These are phyloP conservation scores for Nomada lathburiana DNA, from an alignment of 2,888 invertebrate genomes.

Conservation along the genomic window DNA sequence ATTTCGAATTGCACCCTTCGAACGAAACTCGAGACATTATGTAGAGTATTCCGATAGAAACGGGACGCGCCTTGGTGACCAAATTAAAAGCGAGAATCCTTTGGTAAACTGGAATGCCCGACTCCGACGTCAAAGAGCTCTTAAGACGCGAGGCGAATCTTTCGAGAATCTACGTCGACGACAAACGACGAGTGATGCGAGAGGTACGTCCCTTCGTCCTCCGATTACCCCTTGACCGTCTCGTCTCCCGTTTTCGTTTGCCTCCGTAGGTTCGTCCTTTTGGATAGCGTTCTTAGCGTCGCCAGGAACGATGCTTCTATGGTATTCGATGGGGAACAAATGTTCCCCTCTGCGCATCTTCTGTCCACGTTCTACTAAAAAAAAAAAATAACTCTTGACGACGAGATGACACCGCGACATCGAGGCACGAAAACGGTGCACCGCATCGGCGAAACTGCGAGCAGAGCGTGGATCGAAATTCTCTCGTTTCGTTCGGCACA, in stretches of 20 bases:
- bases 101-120: conserved; percentile 12
- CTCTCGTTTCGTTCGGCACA: no score
- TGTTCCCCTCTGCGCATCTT: not conserved
- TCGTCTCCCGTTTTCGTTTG: not conserved
- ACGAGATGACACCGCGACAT: no score
- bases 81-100: conserved; percentile 6
- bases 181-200: conserved; percentile 35
- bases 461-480: not conserved
- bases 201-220: not conserved
- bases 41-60: not conserved
- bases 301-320: not conserved
- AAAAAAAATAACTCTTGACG: no score
- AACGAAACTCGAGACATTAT: conserved; percentile 5
- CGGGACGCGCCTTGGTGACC: not conserved
- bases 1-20: not conserved
- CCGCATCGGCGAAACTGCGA: no score
- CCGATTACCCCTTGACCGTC: not conserved
- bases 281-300: no score
- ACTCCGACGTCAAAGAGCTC: conserved; percentile 15
- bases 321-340: not conserved
- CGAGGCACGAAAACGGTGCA: no score
- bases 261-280: not conserved
- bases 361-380: no score
- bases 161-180: conserved; percentile 60
- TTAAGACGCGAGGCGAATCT: conserved; percentile 21